Evolutionary conservation across 2,888 invertebrate genomes (phyloP), one percentile per base, ranked within the genome.

Genomic region (Nowickia ferox): DNA sequence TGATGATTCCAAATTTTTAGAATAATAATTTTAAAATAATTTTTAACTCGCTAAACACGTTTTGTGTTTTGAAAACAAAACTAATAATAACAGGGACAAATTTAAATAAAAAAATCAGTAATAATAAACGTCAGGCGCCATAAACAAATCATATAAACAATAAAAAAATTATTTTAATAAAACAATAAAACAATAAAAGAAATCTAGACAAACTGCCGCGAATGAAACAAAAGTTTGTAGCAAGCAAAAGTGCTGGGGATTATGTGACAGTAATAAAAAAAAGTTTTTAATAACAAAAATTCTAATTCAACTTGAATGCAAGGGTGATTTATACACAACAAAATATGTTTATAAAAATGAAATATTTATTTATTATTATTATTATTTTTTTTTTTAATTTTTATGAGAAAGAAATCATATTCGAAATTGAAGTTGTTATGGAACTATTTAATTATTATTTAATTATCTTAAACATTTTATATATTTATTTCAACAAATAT

Each of bases 81-180:
- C 11, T 51, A n/a, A 30, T 51, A 53, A 51, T 53, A 30, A 69
- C n/a, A 40, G n/a, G 8, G 15, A 19, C 19, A 40, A 51, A 71
- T 57, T 65, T 44, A 22, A 19, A 46, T 46, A 61, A 63, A 84
- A 68, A 42, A 61, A 17, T 30, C 6, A 30, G 19, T 74, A 59
- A 38, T 63, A 61, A 81, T 51, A 71, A 77, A 72, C 61, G 77
- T 46, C 17, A 80, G 84, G 76, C 79, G 79, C 79, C 84, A 69
- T 57, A 65, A 75, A 77, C 76, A 71, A 84, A 66, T 22, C 53
- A 55, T 63, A 78, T 72, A 48, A 76, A 74, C 61, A 61, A 59
- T 51, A 57, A 80, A 61, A 82, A 61, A 82, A 66, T 74, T 76
- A 22, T n/a, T n/a, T n/a, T n/a, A n/a, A n/a, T n/a, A n/a, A n/a